Percentiles rank a stretch among this genome's conserved stretches.
These are phyloP conservation scores for Ammodytes dubius DNA, from an alignment of 2,113 vertebrate genomes.

Conservation along the genomic window DNA sequence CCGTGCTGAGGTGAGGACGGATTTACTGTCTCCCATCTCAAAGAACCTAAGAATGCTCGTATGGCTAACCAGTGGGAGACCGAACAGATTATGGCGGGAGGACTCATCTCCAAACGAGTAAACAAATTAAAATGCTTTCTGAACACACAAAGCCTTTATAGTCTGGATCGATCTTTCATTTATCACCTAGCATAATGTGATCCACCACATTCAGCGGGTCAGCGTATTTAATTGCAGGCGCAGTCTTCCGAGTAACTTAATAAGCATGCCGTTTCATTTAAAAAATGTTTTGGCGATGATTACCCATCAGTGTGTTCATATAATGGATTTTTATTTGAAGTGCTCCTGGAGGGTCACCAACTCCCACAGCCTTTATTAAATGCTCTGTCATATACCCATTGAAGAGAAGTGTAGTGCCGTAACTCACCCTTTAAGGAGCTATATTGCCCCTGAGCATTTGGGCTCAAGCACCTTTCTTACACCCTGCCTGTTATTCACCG, in stretches of 20 bases:
- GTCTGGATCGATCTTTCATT: constrained; percentile 39
- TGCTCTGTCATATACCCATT: neutral
- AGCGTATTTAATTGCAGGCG: constrained; percentile 12
- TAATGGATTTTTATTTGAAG: constrained; percentile 8
- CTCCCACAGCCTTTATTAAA: constrained; percentile 34
- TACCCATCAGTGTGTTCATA: neutral
- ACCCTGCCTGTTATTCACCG: constrained; percentile 21
- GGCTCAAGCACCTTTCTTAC: constrained; percentile 28
- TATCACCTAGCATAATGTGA: constrained; percentile 32
- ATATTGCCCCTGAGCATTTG: constrained; percentile 17
- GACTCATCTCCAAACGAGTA: constrained; percentile 49
- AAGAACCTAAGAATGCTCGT: neutral
- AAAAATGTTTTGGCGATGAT: neutral
- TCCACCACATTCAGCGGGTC: constrained; percentile 28
- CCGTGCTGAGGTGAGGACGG: neutral
- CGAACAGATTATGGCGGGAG: constrained; percentile 33
- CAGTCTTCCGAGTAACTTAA: constrained; percentile 1
- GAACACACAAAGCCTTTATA: constrained; percentile 22
- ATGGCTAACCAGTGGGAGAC: constrained; percentile 16
- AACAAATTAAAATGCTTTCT: constrained; percentile 52
- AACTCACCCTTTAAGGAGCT: constrained; percentile 4
- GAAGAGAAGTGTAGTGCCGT: neutral
- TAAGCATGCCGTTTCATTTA: constrained; percentile 1
- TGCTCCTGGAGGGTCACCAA: neutral
- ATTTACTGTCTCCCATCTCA: constrained; percentile 1